Percentiles rank a stretch among this genome's conserved stretches.
Evolutionary conservation across 2,113 vertebrate genomes (phyloP).

Genomic region (Phrynosoma blainvillii): DNA sequence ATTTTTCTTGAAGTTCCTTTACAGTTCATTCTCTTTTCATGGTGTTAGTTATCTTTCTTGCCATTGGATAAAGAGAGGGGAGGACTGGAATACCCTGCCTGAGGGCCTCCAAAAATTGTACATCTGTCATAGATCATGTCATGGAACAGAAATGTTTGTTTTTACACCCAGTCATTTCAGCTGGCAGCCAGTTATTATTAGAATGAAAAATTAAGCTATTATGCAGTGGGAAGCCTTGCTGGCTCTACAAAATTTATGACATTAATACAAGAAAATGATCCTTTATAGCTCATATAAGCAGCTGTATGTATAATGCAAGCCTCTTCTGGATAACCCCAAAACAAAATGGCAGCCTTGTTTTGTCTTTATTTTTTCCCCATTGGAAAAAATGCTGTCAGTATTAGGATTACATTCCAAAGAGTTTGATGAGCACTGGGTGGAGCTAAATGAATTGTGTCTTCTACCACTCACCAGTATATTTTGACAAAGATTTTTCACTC

Average conservation of each 20-base stretch:
- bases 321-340: constrained; percentile 56
- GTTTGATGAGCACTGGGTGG: neutral
- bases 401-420: constrained; percentile 19
- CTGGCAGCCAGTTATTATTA: constrained; percentile 80
- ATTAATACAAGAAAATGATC: constrained; percentile 77
- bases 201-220: constrained; percentile 82
- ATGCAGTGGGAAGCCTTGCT: constrained; percentile 66
- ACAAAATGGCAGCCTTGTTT: constrained; percentile 65
- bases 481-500: neutral
- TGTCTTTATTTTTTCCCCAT: constrained; percentile 12
- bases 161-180: constrained; percentile 77
- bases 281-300: constrained; percentile 69
- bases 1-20: constrained; percentile 66
- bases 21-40: constrained; percentile 61
- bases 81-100: constrained; percentile 60
- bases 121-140: constrained; percentile 73
- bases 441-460: neutral
- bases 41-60: constrained; percentile 65
- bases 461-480: neutral
- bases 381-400: constrained; percentile 18
- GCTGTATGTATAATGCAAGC: constrained; percentile 57
- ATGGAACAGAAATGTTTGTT: constrained; percentile 76
- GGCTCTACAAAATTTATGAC: constrained; percentile 77
- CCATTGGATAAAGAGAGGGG: constrained; percentile 50
- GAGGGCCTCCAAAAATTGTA: constrained; percentile 65